These are phyloP conservation scores for Aricia artaxerxes DNA, from an alignment of 2,888 invertebrate genomes.

Conservation along the genomic window DNA sequence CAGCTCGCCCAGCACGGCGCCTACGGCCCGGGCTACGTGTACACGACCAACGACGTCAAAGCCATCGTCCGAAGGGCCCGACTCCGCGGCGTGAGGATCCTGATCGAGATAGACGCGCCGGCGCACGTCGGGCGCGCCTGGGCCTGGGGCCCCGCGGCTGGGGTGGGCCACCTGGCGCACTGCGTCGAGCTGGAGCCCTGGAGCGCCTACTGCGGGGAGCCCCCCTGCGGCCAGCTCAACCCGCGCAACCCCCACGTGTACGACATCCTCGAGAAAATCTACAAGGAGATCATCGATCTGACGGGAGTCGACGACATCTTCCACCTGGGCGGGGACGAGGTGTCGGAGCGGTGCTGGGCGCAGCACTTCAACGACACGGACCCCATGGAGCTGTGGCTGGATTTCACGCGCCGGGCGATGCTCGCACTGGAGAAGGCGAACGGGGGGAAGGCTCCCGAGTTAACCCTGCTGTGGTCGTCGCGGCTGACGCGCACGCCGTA, in stretches of 20 bases:
- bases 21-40: constrained; percentile 88
- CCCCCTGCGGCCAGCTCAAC: constrained; percentile 92
- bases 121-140: constrained; percentile 94
- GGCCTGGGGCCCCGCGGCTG: constrained; percentile 89
- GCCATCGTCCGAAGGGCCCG: constrained; percentile 88
- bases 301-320: constrained; percentile 89
- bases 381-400: constrained; percentile 88
- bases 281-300: constrained; percentile 86
- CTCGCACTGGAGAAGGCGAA: constrained; percentile 83
- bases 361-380: constrained; percentile 88
- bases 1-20: constrained; percentile 92
- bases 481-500: constrained; percentile 87
- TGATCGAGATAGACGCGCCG: constrained; percentile 95
- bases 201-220: constrained; percentile 90
- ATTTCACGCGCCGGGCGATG: constrained; percentile 85
- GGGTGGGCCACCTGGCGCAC: constrained; percentile 88
- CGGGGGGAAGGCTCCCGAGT: constrained; percentile 77
- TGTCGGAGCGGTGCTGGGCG: constrained; percentile 90
- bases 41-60: constrained; percentile 85
- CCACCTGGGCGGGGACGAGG: constrained; percentile 92
- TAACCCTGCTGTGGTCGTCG: constrained; percentile 88
- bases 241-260: constrained; percentile 90
- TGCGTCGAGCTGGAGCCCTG: constrained; percentile 91
- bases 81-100: constrained; percentile 90
- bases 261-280: constrained; percentile 85